Evolutionary conservation across 2,113 vertebrate species (phyloP).

Genomic region (Paedocypris sp.): DNA sequence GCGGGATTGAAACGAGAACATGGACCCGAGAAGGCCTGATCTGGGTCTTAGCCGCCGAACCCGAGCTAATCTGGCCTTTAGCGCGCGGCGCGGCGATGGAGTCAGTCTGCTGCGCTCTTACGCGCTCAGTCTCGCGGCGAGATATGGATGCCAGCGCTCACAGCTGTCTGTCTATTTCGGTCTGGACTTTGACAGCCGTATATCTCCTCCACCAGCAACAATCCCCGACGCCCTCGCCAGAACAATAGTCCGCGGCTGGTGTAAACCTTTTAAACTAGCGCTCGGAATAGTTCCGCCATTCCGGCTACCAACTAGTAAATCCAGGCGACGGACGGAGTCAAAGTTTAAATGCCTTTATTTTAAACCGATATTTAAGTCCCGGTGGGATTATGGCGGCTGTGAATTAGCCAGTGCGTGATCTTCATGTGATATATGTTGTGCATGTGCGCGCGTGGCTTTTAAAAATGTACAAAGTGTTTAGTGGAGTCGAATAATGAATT

Average conservation of each 20-base stretch:
- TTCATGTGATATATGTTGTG: no score
- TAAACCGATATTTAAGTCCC: not conserved
- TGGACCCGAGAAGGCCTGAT: no score
- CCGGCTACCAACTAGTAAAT: conserved; percentile 30
- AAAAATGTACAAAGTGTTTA: no score
- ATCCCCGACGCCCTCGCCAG: conserved; percentile 35
- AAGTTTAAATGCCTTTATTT: conserved; percentile 21
- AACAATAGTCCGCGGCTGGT: conserved; percentile 41
- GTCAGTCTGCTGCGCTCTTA: conserved; percentile 26
- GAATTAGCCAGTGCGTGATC: no score
- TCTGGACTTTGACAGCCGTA: conserved; percentile 34
- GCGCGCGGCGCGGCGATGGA: conserved; percentile 9
- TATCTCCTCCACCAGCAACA: conserved; percentile 23
- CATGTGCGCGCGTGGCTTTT: no score
- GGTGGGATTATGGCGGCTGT: no score
- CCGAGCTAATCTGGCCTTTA: no score
- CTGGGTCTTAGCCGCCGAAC: no score
- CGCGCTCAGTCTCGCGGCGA: conserved; percentile 16
- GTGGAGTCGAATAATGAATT: no score
- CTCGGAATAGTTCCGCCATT: conserved; percentile 28
- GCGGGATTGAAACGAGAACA: no score
- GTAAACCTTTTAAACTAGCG: conserved; percentile 37
- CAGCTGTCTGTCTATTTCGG: conserved; percentile 50
- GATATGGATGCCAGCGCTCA: conserved; percentile 43
- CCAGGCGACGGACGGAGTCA: conserved; percentile 25